Conservation (phyloP, 2,113 vertebrate genomes). For the Mugil cephalus region DNA sequence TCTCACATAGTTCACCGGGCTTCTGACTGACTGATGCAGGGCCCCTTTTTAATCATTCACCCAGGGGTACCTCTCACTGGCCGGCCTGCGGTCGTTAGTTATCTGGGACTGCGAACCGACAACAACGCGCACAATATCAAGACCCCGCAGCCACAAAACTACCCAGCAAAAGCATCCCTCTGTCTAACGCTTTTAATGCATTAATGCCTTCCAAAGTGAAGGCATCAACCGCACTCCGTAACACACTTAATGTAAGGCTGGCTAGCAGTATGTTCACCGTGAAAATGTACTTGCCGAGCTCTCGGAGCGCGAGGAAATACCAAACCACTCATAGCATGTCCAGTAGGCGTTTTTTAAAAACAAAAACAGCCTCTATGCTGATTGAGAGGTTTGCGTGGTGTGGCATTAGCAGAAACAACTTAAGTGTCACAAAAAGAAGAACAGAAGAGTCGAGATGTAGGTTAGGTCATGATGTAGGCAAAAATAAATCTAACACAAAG, state of each 20-base stretch:
- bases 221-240: conserved; percentile 1
- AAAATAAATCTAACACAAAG: not conserved
- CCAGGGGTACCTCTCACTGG: conserved; percentile 15
- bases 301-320: conserved; percentile 15
- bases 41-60: conserved; percentile 59
- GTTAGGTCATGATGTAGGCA: not conserved
- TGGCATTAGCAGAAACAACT: not conserved
- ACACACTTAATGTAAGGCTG: not conserved
- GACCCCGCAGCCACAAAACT: not conserved
- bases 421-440: not conserved
- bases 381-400: not conserved
- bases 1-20: conserved; percentile 53
- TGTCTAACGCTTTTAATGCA: conserved; percentile 6
- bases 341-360: not conserved
- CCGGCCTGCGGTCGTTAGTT: conserved; percentile 4
- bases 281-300: conserved; percentile 12
- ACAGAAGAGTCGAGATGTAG: not conserved
- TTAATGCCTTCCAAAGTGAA: conserved; percentile 23
- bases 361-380: not conserved
- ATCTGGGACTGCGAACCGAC: conserved; percentile 19
- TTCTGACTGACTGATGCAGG: conserved; percentile 27
- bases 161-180: not conserved
- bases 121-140: conserved; percentile 15
- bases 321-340: not conserved
- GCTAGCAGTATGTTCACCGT: not conserved